Conservation (phyloP, 2,797 vertebrate species). For the Fistularia commersonii region DNA sequence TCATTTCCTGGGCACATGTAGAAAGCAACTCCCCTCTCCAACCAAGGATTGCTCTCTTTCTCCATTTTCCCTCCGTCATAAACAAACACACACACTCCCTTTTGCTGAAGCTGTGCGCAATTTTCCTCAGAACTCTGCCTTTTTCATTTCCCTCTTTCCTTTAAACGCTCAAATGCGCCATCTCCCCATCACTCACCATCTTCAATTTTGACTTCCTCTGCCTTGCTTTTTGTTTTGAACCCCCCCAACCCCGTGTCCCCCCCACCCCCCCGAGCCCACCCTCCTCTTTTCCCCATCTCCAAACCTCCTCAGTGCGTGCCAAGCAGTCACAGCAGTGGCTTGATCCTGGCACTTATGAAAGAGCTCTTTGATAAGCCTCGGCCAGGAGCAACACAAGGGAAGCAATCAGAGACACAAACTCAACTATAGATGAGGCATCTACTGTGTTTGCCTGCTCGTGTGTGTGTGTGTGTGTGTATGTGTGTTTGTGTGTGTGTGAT, state of each 20-base stretch:
- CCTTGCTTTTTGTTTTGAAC: constrained; percentile 48
- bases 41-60: constrained; percentile 22
- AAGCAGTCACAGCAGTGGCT: constrained; percentile 71
- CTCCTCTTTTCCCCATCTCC: constrained; percentile 27
- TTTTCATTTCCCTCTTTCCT: constrained; percentile 33
- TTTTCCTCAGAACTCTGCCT: constrained; percentile 19
- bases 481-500: constrained; percentile 49
- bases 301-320: constrained; percentile 62
- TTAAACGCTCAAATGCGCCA: constrained; percentile 46
- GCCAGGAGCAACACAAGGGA: constrained; percentile 70
- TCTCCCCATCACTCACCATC: constrained; percentile 36
- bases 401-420: constrained; percentile 71
- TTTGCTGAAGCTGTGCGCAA: constrained; percentile 23
- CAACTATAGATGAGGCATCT: constrained; percentile 61
- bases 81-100: constrained; percentile 11
- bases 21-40: constrained; percentile 24
- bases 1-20: constrained; percentile 50
- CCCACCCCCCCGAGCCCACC: not conserved
- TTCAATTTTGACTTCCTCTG: constrained; percentile 66
- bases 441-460: constrained; percentile 45
- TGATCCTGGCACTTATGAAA: constrained; percentile 74
- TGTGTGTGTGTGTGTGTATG: constrained; percentile 54
- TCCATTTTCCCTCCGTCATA: constrained; percentile 4
- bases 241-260: not conserved
- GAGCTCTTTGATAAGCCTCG: constrained; percentile 72